Percentiles rank a stretch among this genome's conserved stretches.
Conservation (phyloP, 2,113 vertebrate species). For the Muntiacus reevesi region DNA sequence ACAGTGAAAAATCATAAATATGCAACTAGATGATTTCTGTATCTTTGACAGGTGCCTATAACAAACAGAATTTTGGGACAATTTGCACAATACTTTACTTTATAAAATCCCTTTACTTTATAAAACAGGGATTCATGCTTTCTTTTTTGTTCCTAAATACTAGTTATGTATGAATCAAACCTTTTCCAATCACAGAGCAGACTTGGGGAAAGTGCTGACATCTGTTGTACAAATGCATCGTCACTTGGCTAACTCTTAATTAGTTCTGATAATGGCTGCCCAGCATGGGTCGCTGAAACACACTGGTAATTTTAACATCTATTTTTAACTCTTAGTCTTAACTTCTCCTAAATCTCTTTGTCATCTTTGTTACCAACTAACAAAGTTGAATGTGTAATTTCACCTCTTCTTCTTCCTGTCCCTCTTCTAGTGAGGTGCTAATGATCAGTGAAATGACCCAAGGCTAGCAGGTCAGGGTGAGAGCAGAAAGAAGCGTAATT, state of each 20-base stretch:
- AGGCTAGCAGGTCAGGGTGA: neutral
- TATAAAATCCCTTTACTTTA: too few species aligned
- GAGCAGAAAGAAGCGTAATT: neutral
- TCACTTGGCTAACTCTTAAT: neutral
- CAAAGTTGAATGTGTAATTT: neutral
- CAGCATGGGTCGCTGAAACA: neutral
- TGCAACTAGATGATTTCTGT: neutral
- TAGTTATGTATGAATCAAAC: neutral
- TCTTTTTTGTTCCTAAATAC: neutral
- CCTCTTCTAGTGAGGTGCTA: neutral
- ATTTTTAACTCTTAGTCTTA: neutral
- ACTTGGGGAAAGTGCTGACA: neutral
- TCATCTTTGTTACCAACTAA: conserved; percentile 10
- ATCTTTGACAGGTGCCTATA: neutral
- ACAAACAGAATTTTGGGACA: neutral
- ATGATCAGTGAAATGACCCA: conserved; percentile 11
- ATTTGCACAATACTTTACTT: neutral
- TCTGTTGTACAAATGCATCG: neutral
- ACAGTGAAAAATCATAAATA: conserved; percentile 23
- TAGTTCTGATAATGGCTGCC: neutral
- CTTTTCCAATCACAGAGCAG: neutral
- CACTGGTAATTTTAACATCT: neutral
- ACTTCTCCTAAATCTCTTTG: neutral
- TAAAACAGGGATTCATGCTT: neutral
- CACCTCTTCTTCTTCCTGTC: neutral